phyloP scores from a whole-genome alignment of 2,113 vertebrate species.

The Pygoscelis antarcticus region DNA sequence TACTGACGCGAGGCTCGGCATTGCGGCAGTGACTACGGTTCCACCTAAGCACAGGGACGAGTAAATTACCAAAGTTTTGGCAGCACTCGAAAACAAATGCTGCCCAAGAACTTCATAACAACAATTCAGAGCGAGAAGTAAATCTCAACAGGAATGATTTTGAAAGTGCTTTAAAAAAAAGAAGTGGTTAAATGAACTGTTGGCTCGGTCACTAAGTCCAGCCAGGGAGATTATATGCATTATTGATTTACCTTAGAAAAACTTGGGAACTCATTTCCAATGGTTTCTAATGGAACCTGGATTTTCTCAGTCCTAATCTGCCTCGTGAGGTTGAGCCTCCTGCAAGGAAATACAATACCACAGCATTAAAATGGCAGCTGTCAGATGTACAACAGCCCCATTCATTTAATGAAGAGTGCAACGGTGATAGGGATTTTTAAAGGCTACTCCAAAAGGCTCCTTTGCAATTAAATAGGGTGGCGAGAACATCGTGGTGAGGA shows the following conservation, averaged over 20 bases:
- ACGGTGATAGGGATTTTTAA: neutral
- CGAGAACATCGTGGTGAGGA: neutral
- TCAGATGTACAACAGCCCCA: neutral
- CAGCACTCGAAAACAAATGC: neutral
- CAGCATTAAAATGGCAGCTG: neutral
- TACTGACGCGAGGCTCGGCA: neutral
- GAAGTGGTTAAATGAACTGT: neutral
- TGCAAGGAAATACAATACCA: neutral
- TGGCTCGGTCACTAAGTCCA: neutral
- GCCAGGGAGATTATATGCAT: neutral
- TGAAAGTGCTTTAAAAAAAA: neutral
- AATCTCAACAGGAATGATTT: neutral
- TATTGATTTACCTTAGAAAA: constrained; percentile 40
- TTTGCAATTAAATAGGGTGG: neutral
- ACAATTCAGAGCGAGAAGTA: neutral
- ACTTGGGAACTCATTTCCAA: constrained; percentile 33
- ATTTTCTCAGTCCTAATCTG: constrained; percentile 17
- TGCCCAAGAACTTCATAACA: neutral
- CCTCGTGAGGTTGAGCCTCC: neutral
- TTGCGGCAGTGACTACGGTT: neutral
- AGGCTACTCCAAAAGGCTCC: neutral
- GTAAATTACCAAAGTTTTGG: neutral
- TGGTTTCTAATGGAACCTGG: constrained; percentile 28
- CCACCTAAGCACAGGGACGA: neutral
- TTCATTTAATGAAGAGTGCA: accelerated